Evolutionary conservation across 2,113 vertebrate species (phyloP).

Genomic region (Zingel zingel): DNA sequence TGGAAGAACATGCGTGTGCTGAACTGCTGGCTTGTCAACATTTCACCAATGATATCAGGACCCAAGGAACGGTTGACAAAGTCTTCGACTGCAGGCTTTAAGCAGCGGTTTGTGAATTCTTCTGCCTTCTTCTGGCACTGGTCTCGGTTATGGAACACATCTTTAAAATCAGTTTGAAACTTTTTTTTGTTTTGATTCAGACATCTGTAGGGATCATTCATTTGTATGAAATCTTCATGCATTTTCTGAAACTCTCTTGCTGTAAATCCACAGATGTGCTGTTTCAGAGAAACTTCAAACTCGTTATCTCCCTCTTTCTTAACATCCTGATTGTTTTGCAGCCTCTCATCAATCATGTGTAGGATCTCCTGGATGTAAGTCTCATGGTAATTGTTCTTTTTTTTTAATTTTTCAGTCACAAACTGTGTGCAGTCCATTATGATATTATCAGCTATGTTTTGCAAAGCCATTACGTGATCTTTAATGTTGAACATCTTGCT

Average conservation of each 20-base stretch:
- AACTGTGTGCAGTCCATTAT: fast-evolving
- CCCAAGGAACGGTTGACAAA: conserved; percentile 62
- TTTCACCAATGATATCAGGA: conserved; percentile 66
- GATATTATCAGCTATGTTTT: neutral
- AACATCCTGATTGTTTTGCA: fast-evolving
- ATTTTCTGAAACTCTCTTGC: conserved; percentile 60
- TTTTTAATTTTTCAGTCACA: neutral
- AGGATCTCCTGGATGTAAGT: conserved; percentile 71
- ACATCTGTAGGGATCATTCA: conserved; percentile 64
- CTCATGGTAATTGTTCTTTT: conserved; percentile 51
- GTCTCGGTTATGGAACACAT: conserved; percentile 67
- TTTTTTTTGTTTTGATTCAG: conserved; percentile 49
- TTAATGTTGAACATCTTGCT: fast-evolving
- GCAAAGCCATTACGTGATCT: neutral
- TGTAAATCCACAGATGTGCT: conserved; percentile 73
- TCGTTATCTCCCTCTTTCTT: fast-evolving
- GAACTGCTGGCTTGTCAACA: conserved; percentile 43
- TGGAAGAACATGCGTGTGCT: conserved; percentile 64
- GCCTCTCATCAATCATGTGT: conserved; percentile 30
- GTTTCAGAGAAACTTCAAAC: conserved; percentile 75
- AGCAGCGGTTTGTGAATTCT: conserved; percentile 63
- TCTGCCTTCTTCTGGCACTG: conserved; percentile 78
- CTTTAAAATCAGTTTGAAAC: conserved; percentile 59
- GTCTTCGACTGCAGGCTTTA: conserved; percentile 65
- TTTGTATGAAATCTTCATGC: conserved; percentile 60